Conservation (phyloP, 2,888 invertebrate species). For the Spisula solida region DNA sequence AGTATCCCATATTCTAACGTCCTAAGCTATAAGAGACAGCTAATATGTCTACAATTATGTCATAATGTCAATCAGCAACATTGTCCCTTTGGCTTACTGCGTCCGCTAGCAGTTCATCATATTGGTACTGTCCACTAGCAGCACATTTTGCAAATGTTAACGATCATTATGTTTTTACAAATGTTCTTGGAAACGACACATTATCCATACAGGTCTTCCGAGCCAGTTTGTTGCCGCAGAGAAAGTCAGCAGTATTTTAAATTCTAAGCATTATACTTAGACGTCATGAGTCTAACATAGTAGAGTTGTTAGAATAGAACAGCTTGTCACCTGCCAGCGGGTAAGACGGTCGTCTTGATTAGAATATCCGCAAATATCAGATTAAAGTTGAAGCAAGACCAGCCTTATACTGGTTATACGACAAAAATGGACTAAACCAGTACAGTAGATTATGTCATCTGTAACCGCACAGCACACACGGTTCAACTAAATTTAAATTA, state of each 20-base stretch:
- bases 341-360: neutral
- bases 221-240: neutral
- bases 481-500: neutral
- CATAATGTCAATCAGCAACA: too few relatives aligned
- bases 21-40: too few relatives aligned
- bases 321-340: slow-evolving; percentile 2
- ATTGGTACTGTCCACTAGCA: too few relatives aligned
- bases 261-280: neutral
- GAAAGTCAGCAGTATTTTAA: neutral
- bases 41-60: too few relatives aligned
- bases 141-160: neutral
- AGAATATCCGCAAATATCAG: neutral
- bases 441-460: neutral
- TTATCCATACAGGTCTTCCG: neutral
- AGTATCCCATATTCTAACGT: too few relatives aligned
- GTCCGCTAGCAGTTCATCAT: too few relatives aligned
- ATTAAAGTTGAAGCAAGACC: neutral
- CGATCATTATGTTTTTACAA: neutral
- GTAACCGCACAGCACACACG: neutral
- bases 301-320: neutral
- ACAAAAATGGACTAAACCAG: neutral
- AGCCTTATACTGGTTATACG: neutral
- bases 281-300: neutral
- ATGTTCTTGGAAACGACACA: neutral
- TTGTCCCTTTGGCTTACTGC: too few relatives aligned